phyloP scores from a whole-genome alignment of 2,888 invertebrate species.

The Yponomeuta plumbellus region DNA sequence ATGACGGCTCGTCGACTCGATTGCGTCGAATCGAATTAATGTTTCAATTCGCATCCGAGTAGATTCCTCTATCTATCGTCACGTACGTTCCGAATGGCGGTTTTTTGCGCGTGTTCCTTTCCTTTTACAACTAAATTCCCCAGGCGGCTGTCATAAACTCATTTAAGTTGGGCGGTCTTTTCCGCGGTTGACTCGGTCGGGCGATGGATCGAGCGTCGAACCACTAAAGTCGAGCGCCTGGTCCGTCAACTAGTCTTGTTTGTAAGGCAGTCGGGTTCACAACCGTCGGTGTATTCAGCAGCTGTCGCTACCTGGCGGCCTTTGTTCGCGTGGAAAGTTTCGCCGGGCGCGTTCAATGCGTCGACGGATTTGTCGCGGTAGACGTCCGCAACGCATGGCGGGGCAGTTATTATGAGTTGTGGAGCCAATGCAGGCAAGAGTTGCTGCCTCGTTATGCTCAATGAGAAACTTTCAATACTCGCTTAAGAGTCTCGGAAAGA shows the following conservation, averaged over 20 bases:
- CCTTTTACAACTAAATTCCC: conserved; percentile 41
- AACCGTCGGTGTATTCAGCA: conserved; percentile 43
- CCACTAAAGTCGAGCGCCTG: neutral
- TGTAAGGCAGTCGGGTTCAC: neutral
- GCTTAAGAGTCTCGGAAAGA: neutral
- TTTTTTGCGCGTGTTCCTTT: conserved; percentile 26
- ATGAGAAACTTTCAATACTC: neutral
- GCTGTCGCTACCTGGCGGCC: conserved; percentile 65
- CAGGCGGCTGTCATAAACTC: conserved; percentile 56
- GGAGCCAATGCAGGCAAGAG: neutral
- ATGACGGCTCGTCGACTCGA: neutral
- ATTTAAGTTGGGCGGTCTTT: conserved; percentile 53
- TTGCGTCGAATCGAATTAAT: conserved; percentile 19
- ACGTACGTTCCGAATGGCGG: conserved; percentile 22
- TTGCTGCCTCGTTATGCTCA: conserved; percentile 1
- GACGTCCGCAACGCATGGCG: neutral
- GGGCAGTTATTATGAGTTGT: conserved; percentile 9
- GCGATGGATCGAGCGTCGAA: neutral
- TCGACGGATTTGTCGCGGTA: conserved; percentile 47
- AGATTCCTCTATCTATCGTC: conserved; percentile 38
- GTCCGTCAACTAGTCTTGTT: neutral
- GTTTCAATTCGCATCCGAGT: conserved; percentile 33
- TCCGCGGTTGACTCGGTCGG: conserved; percentile 35
- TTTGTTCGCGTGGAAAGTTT: conserved; percentile 60
- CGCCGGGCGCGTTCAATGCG: conserved; percentile 33